Evolutionary conservation across 2,797 vertebrate genomes (phyloP), one percentile per base, ranked within the genome.

Genomic region (Macrochelys suwanniensis): DNA sequence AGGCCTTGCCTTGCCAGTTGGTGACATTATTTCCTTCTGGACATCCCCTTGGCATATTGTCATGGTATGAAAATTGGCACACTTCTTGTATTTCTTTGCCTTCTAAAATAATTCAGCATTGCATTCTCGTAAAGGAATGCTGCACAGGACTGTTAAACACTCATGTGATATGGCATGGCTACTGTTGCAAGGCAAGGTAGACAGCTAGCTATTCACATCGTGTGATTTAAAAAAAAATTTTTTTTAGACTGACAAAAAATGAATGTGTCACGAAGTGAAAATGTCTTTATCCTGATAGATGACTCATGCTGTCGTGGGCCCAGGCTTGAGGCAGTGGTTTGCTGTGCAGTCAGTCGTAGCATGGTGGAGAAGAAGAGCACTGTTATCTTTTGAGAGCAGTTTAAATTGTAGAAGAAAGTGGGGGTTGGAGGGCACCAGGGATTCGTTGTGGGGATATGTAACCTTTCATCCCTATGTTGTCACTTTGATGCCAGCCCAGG

Each of bases 11-110:
- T 71, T 88, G 84, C 89, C 87, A 83, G 53, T 91, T 91, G 11
- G 21, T 94, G 93, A 78, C 93, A 89, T 91, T 92, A 81, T 78
- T 95, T 96, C 84, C 92, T 95, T 42, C 84, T 87, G 93, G 86
- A 93, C 77, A 1, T 93, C 80, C 28, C 84, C 1, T 85, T 94
- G 84, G 61, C 71, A 94, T 93, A 47, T 84, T 95, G 92, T 93
- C 88, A 88, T 33, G 80, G 77, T 95, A 78, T 80, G 77, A 88
- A 59, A 89, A 90, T 78, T 94, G 94, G 89, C 89, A 95, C 42
- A 31, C 17, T 15, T 54, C 93, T 89, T 26, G 92, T 85, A 23
- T 56, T 96, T 90, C 92, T 4, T 1, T 87, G 84, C 91, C 68
- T 92, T 89, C 23, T 50, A 71, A 89, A 89, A 80, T 95, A 80